These are phyloP conservation scores for Phrynocephalus vlangalii DNA, from an alignment of 2,797 vertebrate species.

Conservation along the genomic window DNA sequence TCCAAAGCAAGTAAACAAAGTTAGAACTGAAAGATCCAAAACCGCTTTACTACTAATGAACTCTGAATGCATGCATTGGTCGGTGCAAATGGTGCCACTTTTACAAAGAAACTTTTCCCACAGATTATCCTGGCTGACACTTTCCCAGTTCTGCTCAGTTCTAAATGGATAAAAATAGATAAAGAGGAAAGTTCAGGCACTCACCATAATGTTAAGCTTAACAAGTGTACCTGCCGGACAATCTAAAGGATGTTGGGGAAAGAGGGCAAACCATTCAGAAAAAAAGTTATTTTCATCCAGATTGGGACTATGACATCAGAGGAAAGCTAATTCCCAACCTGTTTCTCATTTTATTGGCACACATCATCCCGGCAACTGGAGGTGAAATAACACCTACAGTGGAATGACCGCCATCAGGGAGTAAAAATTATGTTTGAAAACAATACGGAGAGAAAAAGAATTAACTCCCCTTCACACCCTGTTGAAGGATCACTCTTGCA, in stretches of 20 bases:
- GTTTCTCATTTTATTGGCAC: neutral
- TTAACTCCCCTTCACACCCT: neutral
- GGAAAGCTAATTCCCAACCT: neutral
- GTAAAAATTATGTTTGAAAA: neutral
- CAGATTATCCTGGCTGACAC: conserved; percentile 75
- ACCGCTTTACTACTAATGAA: conserved; percentile 71
- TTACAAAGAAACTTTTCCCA: conserved; percentile 71
- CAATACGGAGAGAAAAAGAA: neutral
- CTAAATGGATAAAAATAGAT: neutral
- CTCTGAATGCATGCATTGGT: conserved; percentile 68
- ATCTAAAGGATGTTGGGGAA: too few relatives aligned
- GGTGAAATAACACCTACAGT: neutral
- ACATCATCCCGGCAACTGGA: neutral
- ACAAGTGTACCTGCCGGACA: too few relatives aligned
- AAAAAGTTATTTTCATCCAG: neutral
- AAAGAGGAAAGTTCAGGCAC: conserved; percentile 21
- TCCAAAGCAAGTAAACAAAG: conserved; percentile 66
- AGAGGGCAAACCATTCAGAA: too few relatives aligned
- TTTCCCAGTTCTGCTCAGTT: conserved; percentile 49
- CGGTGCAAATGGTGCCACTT: conserved; percentile 69
- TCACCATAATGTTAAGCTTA: neutral
- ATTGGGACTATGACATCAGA: neutral
- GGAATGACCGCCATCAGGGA: neutral
- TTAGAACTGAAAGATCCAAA: conserved; percentile 63
- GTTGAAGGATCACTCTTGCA: neutral